These are phyloP conservation scores for Herpetotheres cachinnans DNA, from an alignment of 2,113 vertebrate genomes.

Conservation along the genomic window DNA sequence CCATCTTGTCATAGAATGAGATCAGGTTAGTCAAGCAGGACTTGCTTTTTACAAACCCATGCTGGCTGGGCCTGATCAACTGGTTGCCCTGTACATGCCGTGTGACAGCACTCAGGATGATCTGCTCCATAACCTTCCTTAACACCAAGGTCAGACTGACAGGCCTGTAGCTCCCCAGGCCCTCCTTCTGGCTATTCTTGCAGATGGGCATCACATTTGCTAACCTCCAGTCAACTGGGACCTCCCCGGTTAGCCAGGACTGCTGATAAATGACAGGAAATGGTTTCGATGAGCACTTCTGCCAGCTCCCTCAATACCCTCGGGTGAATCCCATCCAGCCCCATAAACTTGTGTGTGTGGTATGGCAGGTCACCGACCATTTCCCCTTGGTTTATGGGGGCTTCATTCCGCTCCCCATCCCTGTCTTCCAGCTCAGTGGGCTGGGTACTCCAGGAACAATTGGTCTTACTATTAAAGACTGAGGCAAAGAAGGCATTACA, in stretches of 20 bases:
- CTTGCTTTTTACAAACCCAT: neutral
- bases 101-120: neutral
- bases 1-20: neutral
- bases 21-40: neutral
- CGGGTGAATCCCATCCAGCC: too few species aligned
- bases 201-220: neutral
- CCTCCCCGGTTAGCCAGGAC: neutral
- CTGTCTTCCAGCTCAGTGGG: neutral
- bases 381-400: neutral
- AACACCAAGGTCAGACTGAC: neutral
- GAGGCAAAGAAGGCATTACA: neutral
- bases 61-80: neutral
- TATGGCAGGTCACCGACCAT: neutral
- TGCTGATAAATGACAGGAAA: neutral
- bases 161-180: neutral
- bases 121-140: neutral
- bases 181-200: neutral
- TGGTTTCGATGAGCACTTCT: neutral
- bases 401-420: neutral
- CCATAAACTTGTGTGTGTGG: accelerated
- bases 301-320: neutral
- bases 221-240: neutral
- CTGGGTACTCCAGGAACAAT: neutral
- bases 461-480: neutral
- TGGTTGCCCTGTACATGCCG: too few species aligned